Conservation (phyloP, 2,888 invertebrate species). For the Cerceris ruficornis region DNA sequence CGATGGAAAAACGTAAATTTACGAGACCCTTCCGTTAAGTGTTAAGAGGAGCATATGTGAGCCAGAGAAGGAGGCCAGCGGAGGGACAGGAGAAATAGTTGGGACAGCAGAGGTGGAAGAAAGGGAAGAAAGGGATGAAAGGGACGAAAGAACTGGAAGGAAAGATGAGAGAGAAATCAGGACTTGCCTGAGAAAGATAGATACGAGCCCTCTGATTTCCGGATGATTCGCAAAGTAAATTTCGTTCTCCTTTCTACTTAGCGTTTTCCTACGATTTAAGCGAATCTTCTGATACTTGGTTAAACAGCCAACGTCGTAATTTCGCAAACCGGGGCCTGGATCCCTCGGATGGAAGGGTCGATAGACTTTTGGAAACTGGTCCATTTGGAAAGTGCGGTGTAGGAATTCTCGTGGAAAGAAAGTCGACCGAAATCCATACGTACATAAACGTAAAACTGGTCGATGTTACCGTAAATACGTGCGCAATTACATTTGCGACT, state of each 20-base stretch:
- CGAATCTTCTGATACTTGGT: conserved; percentile 53
- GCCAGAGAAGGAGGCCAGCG: too few relatives aligned
- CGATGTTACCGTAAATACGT: too few relatives aligned
- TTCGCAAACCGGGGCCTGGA: conserved; percentile 62
- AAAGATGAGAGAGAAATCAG: neutral
- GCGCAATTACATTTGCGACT: too few relatives aligned
- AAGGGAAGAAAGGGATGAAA: neutral
- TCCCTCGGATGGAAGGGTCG: conserved; percentile 68
- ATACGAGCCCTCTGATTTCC: conserved; percentile 67
- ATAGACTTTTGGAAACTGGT: neutral
- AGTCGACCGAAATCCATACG: neutral
- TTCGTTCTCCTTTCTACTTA: conserved; percentile 62
- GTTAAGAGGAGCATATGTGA: too few relatives aligned
- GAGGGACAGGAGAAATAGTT: neutral
- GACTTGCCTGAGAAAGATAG: conserved; percentile 65
- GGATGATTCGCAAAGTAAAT: conserved; percentile 69
- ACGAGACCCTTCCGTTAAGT: too few relatives aligned
- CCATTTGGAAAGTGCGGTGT: conserved; percentile 4
- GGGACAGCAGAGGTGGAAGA: neutral
- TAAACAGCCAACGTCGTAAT: conserved; percentile 68
- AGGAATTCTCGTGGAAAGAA: neutral
- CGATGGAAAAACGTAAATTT: too few relatives aligned
- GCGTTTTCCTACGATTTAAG: conserved; percentile 61
- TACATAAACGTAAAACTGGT: too few relatives aligned
- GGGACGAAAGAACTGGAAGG: neutral